Evolutionary conservation across 1,140 invertebrate genomes (phyloP).

Genomic region (Diploscapter pachys): DNA sequence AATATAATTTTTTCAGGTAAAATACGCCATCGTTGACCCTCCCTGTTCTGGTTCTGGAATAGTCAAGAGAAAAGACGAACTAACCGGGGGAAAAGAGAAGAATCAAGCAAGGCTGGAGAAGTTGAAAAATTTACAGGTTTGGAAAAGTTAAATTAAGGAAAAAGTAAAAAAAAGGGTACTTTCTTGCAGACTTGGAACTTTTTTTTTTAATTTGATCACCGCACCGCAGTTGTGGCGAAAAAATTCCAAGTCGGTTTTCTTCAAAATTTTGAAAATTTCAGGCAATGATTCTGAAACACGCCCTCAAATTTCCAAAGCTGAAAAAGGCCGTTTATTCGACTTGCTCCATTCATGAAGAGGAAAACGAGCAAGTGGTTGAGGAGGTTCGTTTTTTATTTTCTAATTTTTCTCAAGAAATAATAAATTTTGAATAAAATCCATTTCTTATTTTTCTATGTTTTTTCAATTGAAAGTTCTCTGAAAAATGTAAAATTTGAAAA

Average conservation of each 20-base stretch:
- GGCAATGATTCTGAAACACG: conserved; percentile 76
- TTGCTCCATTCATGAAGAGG: conserved; percentile 81
- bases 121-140: conserved; percentile 75
- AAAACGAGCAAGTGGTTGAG: conserved; percentile 83
- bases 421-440: too few species aligned
- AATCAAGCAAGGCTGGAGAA: conserved; percentile 66
- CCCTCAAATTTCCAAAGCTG: conserved; percentile 78
- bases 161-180: too few species aligned
- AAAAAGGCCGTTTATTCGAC: conserved; percentile 88
- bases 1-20: conserved; percentile 66
- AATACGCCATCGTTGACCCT: conserved; percentile 89
- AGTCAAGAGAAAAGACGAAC: conserved; percentile 63
- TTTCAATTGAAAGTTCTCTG: too few species aligned
- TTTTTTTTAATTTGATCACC: too few species aligned
- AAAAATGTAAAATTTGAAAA: too few species aligned
- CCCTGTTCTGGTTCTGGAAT: conserved; percentile 89
- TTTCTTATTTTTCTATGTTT: too few species aligned
- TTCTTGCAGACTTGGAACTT: too few species aligned
- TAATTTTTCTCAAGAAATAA: too few species aligned
- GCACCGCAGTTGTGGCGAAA: too few species aligned
- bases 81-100: conserved; percentile 53
- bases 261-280: conserved; percentile 17
- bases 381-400: conserved; percentile 59
- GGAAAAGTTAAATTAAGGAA: not conserved
- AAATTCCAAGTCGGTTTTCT: not conserved